phyloP scores from a whole-genome alignment of 2,888 invertebrate species.

The Shargacucullia verbasci region DNA sequence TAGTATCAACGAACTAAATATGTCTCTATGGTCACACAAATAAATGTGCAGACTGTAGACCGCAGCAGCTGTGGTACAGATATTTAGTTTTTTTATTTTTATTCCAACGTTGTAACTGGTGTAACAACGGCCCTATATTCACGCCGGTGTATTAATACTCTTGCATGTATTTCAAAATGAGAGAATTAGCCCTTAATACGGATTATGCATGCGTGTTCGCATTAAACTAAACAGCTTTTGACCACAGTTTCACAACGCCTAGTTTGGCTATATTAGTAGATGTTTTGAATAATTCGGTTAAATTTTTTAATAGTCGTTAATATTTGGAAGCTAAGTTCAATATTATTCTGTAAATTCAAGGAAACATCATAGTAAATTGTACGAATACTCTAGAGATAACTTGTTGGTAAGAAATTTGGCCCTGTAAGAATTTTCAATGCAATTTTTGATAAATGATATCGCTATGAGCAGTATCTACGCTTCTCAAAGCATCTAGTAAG shows the following conservation, averaged over 20 bases:
- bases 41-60: constrained; percentile 15
- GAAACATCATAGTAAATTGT: constrained; percentile 3
- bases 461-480: constrained; percentile 2
- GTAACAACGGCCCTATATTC: constrained; percentile 26
- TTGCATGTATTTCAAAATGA: constrained; percentile 49
- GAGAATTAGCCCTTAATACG: constrained; percentile 49
- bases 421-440: constrained; percentile 28
- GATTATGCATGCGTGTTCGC: constrained; percentile 46
- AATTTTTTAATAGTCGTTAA: no score
- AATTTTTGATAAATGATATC: constrained; percentile 41
- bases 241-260: constrained; percentile 20
- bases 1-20: constrained; percentile 39
- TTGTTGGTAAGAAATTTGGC: no score
- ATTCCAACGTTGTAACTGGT: constrained; percentile 28
- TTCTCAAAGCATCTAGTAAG: constrained; percentile 17
- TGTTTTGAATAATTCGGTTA: constrained; percentile 1
- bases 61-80: constrained; percentile 43
- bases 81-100: constrained; percentile 39
- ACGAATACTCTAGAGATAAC: constrained; percentile 13
- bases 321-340: no score
- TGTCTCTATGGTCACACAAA: constrained; percentile 23
- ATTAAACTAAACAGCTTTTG: constrained; percentile 49
- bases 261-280: constrained; percentile 21
- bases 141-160: constrained; percentile 48
- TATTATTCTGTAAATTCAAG: no score